Evolutionary conservation across 2,888 invertebrate species (phyloP).

Genomic region (Malacosoma neustria): DNA sequence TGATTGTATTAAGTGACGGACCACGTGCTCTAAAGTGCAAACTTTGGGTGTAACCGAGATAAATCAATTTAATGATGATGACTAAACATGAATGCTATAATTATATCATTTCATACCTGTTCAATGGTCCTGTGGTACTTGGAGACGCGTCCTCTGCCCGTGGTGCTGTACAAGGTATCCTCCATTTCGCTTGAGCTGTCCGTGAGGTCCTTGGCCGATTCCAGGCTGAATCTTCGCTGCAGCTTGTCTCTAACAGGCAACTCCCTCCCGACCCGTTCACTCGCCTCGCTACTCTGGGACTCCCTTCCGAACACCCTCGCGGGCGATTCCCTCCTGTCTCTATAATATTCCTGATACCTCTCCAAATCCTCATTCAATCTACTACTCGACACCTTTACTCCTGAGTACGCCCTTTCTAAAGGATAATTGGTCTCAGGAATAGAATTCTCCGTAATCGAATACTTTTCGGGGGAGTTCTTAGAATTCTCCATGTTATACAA

Average conservation of each 20-base stretch:
- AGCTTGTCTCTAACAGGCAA: slow-evolving; percentile 51
- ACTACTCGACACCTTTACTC: slow-evolving; percentile 60
- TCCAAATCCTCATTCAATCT: slow-evolving; percentile 63
- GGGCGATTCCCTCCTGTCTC: slow-evolving; percentile 52
- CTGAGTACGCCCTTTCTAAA: slow-evolving; percentile 59
- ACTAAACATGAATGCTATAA: too few relatives aligned
- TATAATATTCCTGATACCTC: slow-evolving; percentile 54
- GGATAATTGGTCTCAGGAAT: slow-evolving; percentile 65
- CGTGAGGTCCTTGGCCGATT: slow-evolving; percentile 81
- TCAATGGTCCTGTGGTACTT: slow-evolving; percentile 77
- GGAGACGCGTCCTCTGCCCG: slow-evolving; percentile 70
- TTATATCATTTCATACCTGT: slow-evolving; percentile 65
- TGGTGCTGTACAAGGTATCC: slow-evolving; percentile 68
- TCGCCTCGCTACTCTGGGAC: slow-evolving; percentile 54
- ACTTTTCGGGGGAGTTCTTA: slow-evolving; percentile 57
- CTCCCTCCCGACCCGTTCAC: slow-evolving; percentile 43
- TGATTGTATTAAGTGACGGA: too few relatives aligned
- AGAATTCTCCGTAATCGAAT: slow-evolving; percentile 43
- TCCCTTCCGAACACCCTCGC: slow-evolving; percentile 45
- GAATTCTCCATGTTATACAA: slow-evolving; percentile 62
- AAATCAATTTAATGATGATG: too few relatives aligned
- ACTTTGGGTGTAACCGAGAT: too few relatives aligned
- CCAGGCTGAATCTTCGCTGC: slow-evolving; percentile 79
- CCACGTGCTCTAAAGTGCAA: too few relatives aligned
- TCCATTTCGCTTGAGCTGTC: slow-evolving; percentile 82